phyloP scores from a whole-genome alignment of 2,888 invertebrate species.

The Caenorhabditis sp. region DNA sequence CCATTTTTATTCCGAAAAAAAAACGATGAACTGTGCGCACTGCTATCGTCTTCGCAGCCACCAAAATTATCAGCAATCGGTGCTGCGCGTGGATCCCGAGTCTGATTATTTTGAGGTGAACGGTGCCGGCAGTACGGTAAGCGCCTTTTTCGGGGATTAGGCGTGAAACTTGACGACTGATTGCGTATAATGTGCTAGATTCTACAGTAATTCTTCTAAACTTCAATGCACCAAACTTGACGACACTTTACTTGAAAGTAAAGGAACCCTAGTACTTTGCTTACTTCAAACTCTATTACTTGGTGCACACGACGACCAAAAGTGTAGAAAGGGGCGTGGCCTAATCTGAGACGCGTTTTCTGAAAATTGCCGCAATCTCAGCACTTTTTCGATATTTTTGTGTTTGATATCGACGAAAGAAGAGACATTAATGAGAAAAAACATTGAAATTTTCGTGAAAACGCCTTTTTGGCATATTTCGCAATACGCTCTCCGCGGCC shows the following conservation, averaged over 20 bases:
- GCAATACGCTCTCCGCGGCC: too few relatives aligned
- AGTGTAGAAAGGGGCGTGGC: too few relatives aligned
- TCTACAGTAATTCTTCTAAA: not conserved
- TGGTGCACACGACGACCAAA: too few relatives aligned
- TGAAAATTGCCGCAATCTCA: too few relatives aligned
- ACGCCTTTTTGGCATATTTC: too few relatives aligned
- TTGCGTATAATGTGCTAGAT: not conserved
- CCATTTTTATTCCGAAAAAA: too few relatives aligned
- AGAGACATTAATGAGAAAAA: too few relatives aligned
- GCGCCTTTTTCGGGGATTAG: not conserved
- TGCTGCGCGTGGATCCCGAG: conserved; percentile 46
- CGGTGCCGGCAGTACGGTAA: conserved; percentile 12
- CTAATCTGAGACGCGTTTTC: too few relatives aligned
- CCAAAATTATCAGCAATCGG: conserved; percentile 5
- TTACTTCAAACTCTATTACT: too few relatives aligned
- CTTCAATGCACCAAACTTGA: not conserved
- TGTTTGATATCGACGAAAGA: too few relatives aligned
- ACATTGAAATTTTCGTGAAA: too few relatives aligned
- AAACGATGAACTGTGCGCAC: conserved; percentile 4
- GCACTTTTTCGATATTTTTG: too few relatives aligned
- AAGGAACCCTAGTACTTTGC: not conserved
- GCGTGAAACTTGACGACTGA: not conserved
- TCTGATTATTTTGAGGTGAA: conserved; percentile 50
- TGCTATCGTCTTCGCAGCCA: not conserved
- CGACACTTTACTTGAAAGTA: not conserved